Base-by-base conservation (phyloP, 2,888 invertebrate species). In the Anodontia alba region DNA sequence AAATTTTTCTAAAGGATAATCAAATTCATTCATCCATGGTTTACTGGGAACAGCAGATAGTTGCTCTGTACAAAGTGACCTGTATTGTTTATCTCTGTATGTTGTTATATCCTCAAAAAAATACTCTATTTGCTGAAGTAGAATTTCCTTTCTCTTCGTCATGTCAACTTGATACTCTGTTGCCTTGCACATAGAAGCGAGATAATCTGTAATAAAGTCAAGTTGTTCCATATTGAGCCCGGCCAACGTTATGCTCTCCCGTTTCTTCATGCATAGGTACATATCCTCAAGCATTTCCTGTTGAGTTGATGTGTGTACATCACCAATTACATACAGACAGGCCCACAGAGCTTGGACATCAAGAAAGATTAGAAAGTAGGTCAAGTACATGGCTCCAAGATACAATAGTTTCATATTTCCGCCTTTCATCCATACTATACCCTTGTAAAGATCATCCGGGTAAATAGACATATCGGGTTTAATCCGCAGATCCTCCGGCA, bases 321-420 rank as follows among this genome's bases (percentile, higher is more conserved):
- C 23, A 20, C 33, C 33, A 1, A 17, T 62, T 17, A 62, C 12
- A 20, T 69, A 76, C 62, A 26, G 54, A 29, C 42, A 38, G 12
- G 57, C 31, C 76, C 76, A 76, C 1, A 36, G 33, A 23, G 76
- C 76, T 46, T 70, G 54, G 33, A 29, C 46, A 23, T 76, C 76
- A 23, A 76, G 36, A 10, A 49, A 23, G 12, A 43, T 29, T 23
- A 76, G 17, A 7, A 43, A 23, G 62, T 46, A 76, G 2, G 42
- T 20, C 20, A 29, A 38, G 17, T 76, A 20, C 26, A 57, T 38
- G 7, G 36, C 76, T 0, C 76, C 76, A 8, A 76, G 29, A 42
- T 62, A 76, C 15, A 76, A 43, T 12, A 76, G 36, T 31, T 76
- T 76, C 7, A 17, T 43, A 17, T 76, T 54, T 10, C 70, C 76